Base-by-base conservation (phyloP, 35 echinoderm and acorn worm genomes). In the Lytechinus pictus region DNA sequence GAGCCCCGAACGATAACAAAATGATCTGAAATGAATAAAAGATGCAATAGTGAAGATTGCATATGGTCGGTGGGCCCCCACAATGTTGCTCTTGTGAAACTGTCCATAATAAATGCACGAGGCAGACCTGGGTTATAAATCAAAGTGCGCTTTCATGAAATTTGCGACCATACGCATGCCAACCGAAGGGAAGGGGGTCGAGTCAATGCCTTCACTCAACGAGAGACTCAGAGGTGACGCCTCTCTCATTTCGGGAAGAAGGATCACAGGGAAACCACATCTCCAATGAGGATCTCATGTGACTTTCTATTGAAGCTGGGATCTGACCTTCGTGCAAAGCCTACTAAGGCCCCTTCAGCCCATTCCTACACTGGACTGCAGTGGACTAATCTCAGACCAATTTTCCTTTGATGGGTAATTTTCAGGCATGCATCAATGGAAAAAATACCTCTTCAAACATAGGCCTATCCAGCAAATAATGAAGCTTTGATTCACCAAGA, bases 71-170 rank as follows among this genome's bases (percentile, higher is more conserved):
- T 79, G 66, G 66, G 66, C 66, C 66, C 66, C 66, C 66, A 79
- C 16, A 79, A 79, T 79, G 66, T 79, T 79, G 66, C 66, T 79
- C 16, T 79, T 79, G 66, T n/a, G 14, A n/a, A 58, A 79, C 4
- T 79, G 66, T 79, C 66, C 66, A 79, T 79, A 79, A n/a, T 79
- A 79, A 79, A 79, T 79, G 66, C 66, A 79, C 21, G 66, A 79
- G 66, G 16, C 66, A 79, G 66, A 79, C 66, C 66, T 79, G 66
- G 66, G 21, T 79, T 79, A 79, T 79, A 79, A 79, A 79, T 79
- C 66, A 79, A 58, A 79, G 66, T 8, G 7, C n/a, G 66, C 66
- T 79, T 79, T 79, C 66, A 79, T 79, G 66, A 79, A 79, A 79
- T 79, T 79, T 79, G 66, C 66, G 16, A 5, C 19, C 66, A 24